A percentile compares a stretch with the other conserved stretches of the same genome.
These are phyloP conservation scores for Cebidichthys violaceus DNA, from an alignment of 2,113 vertebrate genomes.

Conservation along the genomic window DNA sequence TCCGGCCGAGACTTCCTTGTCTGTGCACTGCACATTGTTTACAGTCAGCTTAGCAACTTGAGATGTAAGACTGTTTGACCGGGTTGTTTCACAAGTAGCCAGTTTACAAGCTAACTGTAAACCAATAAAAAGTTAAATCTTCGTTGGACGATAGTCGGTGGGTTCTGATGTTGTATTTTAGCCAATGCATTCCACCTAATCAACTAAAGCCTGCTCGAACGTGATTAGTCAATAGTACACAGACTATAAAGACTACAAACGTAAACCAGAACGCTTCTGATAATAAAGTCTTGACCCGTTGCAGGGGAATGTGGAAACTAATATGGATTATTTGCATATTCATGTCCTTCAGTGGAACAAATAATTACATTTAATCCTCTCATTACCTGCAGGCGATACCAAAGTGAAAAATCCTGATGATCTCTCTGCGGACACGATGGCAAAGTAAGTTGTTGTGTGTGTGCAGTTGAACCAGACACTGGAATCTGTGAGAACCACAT, in stretches of 20 bases:
- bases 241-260: not conserved
- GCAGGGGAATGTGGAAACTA: not conserved
- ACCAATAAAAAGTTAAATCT: not conserved
- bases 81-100: no score
- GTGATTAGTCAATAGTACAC: not conserved
- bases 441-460: constrained; percentile 87
- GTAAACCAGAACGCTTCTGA: not conserved
- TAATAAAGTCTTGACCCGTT: not conserved
- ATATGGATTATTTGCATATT: not conserved
- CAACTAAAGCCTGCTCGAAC: not conserved
- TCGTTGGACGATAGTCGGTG: not conserved
- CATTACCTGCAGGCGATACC: constrained; percentile 87
- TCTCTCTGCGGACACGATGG: constrained; percentile 98
- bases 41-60: no score
- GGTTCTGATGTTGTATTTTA: not conserved
- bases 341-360: not conserved
- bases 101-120: not conserved
- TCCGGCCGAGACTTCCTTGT: no score
- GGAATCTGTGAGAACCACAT: not conserved
- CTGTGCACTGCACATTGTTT: no score
- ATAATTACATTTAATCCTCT: constrained; percentile 2
- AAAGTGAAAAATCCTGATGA: constrained; percentile 95
- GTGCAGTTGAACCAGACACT: not conserved
- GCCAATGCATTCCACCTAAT: not conserved
- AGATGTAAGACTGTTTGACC: no score